These are phyloP conservation scores for Grapholita molesta DNA, from an alignment of 1,140 invertebrate genomes.

Conservation along the genomic window DNA sequence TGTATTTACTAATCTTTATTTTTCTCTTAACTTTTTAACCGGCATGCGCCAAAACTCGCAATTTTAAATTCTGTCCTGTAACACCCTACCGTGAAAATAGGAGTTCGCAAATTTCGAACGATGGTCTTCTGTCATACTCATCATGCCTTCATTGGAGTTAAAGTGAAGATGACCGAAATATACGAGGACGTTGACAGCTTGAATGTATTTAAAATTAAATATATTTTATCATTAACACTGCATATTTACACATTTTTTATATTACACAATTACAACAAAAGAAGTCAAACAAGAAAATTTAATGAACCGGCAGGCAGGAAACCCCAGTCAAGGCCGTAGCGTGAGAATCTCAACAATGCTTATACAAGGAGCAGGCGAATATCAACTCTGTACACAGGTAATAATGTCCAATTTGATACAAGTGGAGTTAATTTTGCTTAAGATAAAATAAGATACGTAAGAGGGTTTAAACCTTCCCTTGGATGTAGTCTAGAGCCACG, in stretches of 20 bases:
- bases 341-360: conserved; percentile 9
- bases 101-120: no score
- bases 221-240: no score
- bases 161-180: no score
- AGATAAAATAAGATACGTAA: not conserved
- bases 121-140: no score
- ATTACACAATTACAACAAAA: not conserved
- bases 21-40: no score
- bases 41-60: no score
- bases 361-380: not conserved
- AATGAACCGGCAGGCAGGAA: not conserved
- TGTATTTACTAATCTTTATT: no score
- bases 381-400: not conserved
- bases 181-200: no score
- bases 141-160: no score
- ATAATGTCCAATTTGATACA: not conserved
- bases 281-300: not conserved
- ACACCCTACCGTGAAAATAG: no score
- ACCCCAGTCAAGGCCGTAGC: not conserved
- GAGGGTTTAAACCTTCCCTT: not conserved
- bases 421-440: not conserved
- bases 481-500: not conserved
- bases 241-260: not conserved
- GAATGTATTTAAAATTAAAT: no score
- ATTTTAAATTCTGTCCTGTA: no score